Conservation (phyloP, 2,888 invertebrate genomes). For the Tenthredo mesomela region DNA sequence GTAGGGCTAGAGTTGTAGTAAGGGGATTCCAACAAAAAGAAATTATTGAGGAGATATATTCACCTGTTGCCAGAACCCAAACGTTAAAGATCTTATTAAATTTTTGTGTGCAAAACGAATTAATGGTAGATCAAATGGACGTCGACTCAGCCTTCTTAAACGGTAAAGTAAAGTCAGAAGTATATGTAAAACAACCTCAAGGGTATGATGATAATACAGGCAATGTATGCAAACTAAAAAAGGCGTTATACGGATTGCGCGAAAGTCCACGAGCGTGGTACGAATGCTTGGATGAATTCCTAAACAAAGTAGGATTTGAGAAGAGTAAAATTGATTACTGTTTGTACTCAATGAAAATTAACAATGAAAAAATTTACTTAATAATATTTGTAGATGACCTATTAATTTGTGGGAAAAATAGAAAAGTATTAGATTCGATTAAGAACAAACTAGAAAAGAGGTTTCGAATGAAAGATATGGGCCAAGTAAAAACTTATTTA, state of each 20-base stretch:
- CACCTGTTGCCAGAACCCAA: not conserved
- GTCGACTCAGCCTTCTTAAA: constrained; percentile 5
- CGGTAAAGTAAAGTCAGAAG: constrained; percentile 48
- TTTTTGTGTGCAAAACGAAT: not conserved
- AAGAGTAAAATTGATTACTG: constrained; percentile 7
- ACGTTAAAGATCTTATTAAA: constrained; percentile 12
- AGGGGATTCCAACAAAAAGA: constrained; percentile 32
- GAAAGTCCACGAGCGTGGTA: constrained; percentile 51
- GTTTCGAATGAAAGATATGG: not conserved
- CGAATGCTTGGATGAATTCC: constrained; percentile 36
- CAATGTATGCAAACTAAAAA: constrained; percentile 53
- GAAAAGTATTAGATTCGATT: not conserved
- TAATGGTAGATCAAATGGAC: constrained; percentile 17
- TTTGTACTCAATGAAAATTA: not conserved
- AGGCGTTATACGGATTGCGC: constrained; percentile 47
- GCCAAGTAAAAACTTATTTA: not conserved
- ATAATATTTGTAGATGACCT: not conserved
- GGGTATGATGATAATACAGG: constrained; percentile 54
- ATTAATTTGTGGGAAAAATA: no score
- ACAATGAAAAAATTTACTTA: not conserved
- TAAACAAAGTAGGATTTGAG: not conserved
- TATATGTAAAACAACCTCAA: constrained; percentile 58
- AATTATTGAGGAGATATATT: no score
- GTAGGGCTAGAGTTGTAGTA: constrained; percentile 13
- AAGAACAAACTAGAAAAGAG: not conserved